Evolutionary conservation across 1,140 invertebrate genomes (phyloP).

Genomic region (Drosophila kikkawai): DNA sequence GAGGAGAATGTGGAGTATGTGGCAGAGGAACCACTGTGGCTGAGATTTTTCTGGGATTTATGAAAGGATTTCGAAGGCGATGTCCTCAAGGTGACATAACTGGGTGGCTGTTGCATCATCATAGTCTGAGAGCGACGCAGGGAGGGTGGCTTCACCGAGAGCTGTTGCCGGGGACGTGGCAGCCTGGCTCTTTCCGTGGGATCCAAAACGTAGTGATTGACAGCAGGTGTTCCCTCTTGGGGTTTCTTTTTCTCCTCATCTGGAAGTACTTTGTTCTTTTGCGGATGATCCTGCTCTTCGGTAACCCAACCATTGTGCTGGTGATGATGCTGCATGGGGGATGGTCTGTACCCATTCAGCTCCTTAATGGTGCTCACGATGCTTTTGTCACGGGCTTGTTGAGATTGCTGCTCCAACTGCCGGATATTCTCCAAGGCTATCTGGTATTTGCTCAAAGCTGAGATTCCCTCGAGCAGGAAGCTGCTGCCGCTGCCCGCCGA

Average conservation of each 20-base stretch:
- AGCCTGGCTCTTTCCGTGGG: slow-evolving; percentile 63
- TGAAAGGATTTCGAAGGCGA: slow-evolving; percentile 22
- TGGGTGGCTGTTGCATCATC: slow-evolving; percentile 50
- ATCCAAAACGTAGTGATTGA: slow-evolving; percentile 78
- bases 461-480: slow-evolving; percentile 86
- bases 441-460: slow-evolving; percentile 87
- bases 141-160: slow-evolving; percentile 72
- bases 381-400: slow-evolving; percentile 53
- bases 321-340: slow-evolving; percentile 86
- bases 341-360: slow-evolving; percentile 87
- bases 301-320: slow-evolving; percentile 86
- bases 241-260: slow-evolving; percentile 3
- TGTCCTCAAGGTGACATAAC: slow-evolving; percentile 52
- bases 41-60: slow-evolving; percentile 27
- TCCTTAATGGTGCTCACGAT: slow-evolving; percentile 85
- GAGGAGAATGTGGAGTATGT: slow-evolving; percentile 58
- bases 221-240: slow-evolving; percentile 4
- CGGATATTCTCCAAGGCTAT: slow-evolving; percentile 87
- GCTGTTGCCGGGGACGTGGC: slow-evolving; percentile 73
- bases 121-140: slow-evolving; percentile 78
- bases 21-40: slow-evolving; percentile 47
- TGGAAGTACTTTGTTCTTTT: neutral
- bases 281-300: slow-evolving; percentile 32
- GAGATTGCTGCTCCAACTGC: slow-evolving; percentile 59
- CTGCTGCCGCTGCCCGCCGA: slow-evolving; percentile 68